A percentile compares a stretch with the other conserved stretches of the same genome.
Conservation (phyloP, 2,113 vertebrate genomes). For the Microtus ochrogaster region DNA sequence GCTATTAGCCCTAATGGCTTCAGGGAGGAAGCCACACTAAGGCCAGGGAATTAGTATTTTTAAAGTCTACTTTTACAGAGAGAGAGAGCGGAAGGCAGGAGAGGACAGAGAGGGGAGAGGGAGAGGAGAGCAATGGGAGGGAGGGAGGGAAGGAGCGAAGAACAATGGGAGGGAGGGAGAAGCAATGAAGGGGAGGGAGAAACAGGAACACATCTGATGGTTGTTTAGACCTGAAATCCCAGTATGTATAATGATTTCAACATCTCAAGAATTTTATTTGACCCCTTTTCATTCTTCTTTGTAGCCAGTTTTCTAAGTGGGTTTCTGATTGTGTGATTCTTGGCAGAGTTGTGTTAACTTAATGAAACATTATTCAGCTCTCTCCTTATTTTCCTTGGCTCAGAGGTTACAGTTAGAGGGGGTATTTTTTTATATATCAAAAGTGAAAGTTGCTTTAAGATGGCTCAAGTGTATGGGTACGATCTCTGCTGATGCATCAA, state of each 20-base stretch:
- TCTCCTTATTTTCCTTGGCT: conserved; percentile 76
- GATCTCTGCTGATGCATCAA: conserved; percentile 59
- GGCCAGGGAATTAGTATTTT: conserved; percentile 64
- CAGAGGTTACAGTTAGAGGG: conserved; percentile 32
- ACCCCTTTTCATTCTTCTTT: conserved; percentile 74
- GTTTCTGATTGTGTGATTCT: conserved; percentile 78
- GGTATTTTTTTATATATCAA: conserved; percentile 31
- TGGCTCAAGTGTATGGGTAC: conserved; percentile 55
- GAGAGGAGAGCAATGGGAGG: background rate
- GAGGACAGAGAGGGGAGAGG: background rate
- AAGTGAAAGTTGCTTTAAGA: conserved; percentile 61
- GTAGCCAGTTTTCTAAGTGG: conserved; percentile 63
- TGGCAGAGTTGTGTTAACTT: conserved; percentile 71
- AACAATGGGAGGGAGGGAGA: background rate
- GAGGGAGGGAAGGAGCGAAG: background rate
- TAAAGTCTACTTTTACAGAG: conserved; percentile 69
- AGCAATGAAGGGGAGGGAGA: background rate
- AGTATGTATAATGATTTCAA: conserved; percentile 66
- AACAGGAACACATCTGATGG: conserved; percentile 36
- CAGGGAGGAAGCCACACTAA: conserved; percentile 57
- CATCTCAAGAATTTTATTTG: conserved; percentile 64
- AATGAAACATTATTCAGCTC: conserved; percentile 75
- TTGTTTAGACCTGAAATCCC: conserved; percentile 50
- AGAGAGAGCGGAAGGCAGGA: background rate
- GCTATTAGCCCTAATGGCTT: conserved; percentile 78